Evolutionary conservation across 92 coral and sea anemone species (phyloP).

Genomic region (Zoanthus sociatus): DNA sequence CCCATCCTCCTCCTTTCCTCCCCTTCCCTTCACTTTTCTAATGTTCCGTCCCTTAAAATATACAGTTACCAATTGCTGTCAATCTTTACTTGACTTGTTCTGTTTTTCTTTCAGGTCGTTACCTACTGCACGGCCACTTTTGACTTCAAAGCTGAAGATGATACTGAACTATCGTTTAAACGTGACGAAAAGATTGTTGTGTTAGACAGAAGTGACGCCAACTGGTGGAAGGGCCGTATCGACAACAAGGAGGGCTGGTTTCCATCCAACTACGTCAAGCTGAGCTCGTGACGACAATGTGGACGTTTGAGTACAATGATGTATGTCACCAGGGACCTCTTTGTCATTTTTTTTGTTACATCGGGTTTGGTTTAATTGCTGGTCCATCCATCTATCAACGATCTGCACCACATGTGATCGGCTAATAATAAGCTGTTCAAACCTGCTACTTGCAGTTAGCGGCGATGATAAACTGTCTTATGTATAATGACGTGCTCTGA

Average conservation of each 20-base stretch:
- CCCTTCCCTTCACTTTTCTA: too few species aligned
- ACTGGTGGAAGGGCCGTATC: conserved; percentile 97
- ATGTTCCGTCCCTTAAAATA: too few species aligned
- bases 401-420: background rate
- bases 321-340: background rate
- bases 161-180: conserved; percentile 88
- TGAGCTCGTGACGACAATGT: background rate
- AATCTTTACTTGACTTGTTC: background rate
- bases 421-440: background rate
- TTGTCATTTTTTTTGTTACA: background rate
- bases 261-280: conserved; percentile 87
- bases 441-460: background rate
- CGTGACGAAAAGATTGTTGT: conserved; percentile 82
- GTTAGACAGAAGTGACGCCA: conserved; percentile 81
- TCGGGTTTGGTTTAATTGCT: background rate
- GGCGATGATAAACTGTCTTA: background rate
- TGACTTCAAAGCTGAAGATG: conserved; percentile 93
- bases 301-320: background rate
- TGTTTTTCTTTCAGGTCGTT: background rate
- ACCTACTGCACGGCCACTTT: conserved; percentile 59
- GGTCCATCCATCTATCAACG: background rate
- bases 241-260: conserved; percentile 81
- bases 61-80: background rate
- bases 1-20: too few species aligned
- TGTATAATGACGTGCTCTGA: background rate